Conservation (phyloP, 2,797 vertebrate genomes). For the Bufotes viridis region DNA sequence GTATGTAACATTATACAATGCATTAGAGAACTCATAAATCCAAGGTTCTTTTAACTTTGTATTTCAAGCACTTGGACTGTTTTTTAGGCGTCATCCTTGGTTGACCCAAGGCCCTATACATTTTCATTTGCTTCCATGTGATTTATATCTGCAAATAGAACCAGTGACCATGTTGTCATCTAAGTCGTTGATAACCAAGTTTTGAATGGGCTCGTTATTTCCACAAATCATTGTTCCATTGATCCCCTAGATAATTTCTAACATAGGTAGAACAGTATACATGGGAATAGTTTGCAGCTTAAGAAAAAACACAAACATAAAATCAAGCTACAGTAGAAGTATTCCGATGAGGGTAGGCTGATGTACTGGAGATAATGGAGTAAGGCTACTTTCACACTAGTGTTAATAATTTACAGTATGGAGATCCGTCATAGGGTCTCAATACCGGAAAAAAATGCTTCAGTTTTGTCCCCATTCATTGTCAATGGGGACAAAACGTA, state of each 20-base stretch:
- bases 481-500: too few relatives aligned
- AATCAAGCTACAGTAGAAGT: neutral
- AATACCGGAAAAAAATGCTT: too few relatives aligned
- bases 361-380: neutral
- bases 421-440: too few relatives aligned
- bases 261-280: neutral
- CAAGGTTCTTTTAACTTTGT: conserved; percentile 1
- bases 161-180: neutral
- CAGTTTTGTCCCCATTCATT: too few relatives aligned
- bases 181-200: neutral
- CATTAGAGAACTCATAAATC: neutral
- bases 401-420: too few relatives aligned
- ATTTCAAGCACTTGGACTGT: neutral
- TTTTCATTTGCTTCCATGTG: conserved; percentile 1
- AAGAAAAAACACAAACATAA: neutral
- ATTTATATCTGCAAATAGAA: neutral
- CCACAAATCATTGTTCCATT: neutral
- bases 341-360: neutral
- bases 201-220: neutral
- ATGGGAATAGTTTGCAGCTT: neutral
- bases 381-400: too few relatives aligned
- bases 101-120: neutral
- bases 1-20: neutral
- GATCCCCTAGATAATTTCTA: too few relatives aligned
- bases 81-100: neutral